These are phyloP conservation scores for Athalia rosae DNA, from an alignment of 2,888 invertebrate species.

Conservation along the genomic window DNA sequence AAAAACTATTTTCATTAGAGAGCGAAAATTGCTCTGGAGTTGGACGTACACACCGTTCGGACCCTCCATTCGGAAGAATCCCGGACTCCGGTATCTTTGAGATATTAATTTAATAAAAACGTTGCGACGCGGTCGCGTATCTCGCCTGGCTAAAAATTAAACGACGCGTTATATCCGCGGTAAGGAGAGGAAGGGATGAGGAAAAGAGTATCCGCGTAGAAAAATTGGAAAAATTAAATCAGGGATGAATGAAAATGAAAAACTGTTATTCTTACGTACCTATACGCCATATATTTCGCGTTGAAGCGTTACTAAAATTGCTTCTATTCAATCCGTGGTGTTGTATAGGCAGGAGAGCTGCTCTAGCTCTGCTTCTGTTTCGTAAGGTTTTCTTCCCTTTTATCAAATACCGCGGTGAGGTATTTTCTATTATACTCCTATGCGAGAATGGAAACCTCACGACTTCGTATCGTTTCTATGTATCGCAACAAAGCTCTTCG, in stretches of 20 bases:
- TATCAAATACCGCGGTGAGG: neutral
- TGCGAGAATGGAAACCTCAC: neutral
- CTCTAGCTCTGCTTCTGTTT: neutral
- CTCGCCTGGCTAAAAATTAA: too few species aligned
- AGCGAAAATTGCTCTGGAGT: neutral
- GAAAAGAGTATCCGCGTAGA: too few species aligned
- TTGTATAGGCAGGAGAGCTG: too few species aligned
- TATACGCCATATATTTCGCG: neutral
- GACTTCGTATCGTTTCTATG: too few species aligned
- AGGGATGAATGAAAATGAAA: too few species aligned
- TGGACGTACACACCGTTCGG: neutral
- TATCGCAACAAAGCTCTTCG: too few species aligned
- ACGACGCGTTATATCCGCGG: too few species aligned
- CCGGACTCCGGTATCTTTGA: too few species aligned
- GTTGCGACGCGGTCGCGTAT: neutral
- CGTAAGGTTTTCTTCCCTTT: conserved; percentile 2
- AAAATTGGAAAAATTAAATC: too few species aligned
- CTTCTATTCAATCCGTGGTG: conserved; percentile 1
- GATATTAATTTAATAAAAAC: conserved; percentile 5
- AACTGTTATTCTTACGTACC: neutral
- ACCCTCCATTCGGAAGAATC: neutral
- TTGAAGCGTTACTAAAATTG: neutral
- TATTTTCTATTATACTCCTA: neutral
- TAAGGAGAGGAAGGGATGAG: too few species aligned
- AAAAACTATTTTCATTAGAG: conserved; percentile 27